A percentile compares a stretch with the other conserved stretches of the same genome.
These are phyloP conservation scores for Diplazon laetatorius DNA, from an alignment of 2,888 invertebrate species.

Conservation along the genomic window DNA sequence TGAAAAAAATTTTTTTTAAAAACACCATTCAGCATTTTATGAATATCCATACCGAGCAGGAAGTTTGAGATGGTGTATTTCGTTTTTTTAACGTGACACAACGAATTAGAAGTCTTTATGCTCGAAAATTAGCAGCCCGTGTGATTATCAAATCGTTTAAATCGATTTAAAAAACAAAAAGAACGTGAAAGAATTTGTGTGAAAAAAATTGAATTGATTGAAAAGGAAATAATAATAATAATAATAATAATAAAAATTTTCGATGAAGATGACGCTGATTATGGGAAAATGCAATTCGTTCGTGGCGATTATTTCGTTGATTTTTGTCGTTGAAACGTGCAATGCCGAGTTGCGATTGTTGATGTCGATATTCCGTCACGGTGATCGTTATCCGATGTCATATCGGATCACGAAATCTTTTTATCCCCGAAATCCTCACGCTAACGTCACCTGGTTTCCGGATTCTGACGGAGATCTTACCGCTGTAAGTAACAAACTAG, in stretches of 20 bases:
- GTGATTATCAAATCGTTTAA: not conserved
- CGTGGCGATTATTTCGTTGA: constrained; percentile 10
- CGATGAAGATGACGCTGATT: constrained; percentile 15
- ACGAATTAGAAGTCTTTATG: too few species aligned
- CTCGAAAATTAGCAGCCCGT: too few species aligned
- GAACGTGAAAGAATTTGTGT: too few species aligned
- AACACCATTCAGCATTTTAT: too few species aligned
- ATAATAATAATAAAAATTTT: not conserved
- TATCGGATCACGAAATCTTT: not conserved
- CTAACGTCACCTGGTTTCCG: constrained; percentile 48
- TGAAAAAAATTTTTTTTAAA: too few species aligned
- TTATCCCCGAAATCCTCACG: constrained; percentile 51
- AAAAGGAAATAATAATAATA: not conserved
- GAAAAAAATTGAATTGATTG: not conserved
- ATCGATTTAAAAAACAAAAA: not conserved
- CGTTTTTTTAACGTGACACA: too few species aligned
- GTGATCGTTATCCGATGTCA: constrained; percentile 47
- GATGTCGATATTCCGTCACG: constrained; percentile 52
- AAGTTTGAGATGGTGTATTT: too few species aligned
- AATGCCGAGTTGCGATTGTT: constrained; percentile 37
- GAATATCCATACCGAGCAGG: too few species aligned
- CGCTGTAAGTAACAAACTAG: constrained; percentile 14
- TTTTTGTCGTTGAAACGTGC: not conserved
- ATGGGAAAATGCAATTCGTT: not conserved
- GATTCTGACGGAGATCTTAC: constrained; percentile 42